Evolutionary conservation across 2,888 invertebrate species (phyloP).

Genomic region (Meiosimyza decipiens): DNA sequence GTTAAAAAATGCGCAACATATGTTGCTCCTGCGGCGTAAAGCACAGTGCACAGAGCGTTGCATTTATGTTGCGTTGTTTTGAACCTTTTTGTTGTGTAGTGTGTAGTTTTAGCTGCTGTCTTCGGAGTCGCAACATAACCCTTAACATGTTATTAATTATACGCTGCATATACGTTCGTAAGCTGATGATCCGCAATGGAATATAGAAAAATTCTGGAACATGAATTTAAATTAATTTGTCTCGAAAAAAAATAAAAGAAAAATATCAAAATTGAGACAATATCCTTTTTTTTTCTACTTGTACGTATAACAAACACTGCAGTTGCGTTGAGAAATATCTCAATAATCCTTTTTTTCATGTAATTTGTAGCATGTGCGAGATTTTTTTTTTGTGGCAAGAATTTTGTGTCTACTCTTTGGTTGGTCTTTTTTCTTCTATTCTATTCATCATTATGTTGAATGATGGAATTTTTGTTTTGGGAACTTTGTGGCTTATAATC

Average conservation of each 20-base stretch:
- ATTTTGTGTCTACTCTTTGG: no score
- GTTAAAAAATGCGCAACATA: constrained; percentile 27
- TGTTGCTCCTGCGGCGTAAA: constrained; percentile 25
- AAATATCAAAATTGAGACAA: neutral
- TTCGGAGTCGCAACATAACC: constrained; percentile 5
- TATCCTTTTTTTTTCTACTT: no score
- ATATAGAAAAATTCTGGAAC: neutral
- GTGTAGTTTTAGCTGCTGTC: constrained; percentile 2
- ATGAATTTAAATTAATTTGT: constrained; percentile 8
- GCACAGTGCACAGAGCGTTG: constrained; percentile 2
- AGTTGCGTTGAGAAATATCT: constrained; percentile 4
- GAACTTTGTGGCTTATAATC: neutral
- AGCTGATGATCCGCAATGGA: neutral
- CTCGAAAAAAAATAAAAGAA: neutral
- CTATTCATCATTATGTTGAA: neutral
- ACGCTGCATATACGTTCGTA: neutral
- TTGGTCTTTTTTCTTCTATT: neutral
- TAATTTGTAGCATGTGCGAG: constrained; percentile 13
- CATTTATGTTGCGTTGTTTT: neutral
- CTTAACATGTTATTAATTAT: constrained; percentile 34
- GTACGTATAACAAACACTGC: no score
- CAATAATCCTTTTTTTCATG: constrained; percentile 22
- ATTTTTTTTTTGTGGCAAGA: neutral
- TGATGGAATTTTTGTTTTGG: no score
- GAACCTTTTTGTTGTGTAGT: neutral